A percentile compares a stretch with the other conserved stretches of the same genome.
These are phyloP conservation scores for Selene dorsalis DNA, from an alignment of 2,797 vertebrate species.

Conservation along the genomic window DNA sequence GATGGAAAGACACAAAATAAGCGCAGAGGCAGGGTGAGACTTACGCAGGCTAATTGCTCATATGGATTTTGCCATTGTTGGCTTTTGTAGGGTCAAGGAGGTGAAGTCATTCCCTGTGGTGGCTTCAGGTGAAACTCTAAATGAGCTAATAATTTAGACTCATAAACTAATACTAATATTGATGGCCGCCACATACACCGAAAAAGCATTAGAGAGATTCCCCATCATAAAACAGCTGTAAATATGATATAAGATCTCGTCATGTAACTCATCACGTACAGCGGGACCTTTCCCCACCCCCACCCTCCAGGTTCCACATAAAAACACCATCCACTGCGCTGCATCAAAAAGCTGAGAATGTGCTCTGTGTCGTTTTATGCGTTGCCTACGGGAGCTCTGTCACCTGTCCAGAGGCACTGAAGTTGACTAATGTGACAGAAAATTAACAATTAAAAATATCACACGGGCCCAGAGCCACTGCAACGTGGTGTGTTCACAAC, in stretches of 20 bases:
- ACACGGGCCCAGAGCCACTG: conserved; percentile 67
- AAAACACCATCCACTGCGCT: conserved; percentile 41
- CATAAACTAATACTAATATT: conserved; percentile 75
- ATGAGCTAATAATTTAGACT: conserved; percentile 76
- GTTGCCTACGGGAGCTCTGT: conserved; percentile 54
- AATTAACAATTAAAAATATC: conserved; percentile 85
- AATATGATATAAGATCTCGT: conserved; percentile 70
- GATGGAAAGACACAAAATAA: conserved; percentile 55
- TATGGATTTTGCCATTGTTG: conserved; percentile 79
- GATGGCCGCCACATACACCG: conserved; percentile 51
- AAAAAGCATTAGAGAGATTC: conserved; percentile 61
- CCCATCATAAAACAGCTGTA: conserved; percentile 64
- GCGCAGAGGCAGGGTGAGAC: conserved; percentile 38
- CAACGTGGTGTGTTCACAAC: conserved; percentile 78
- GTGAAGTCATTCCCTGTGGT: conserved; percentile 62
- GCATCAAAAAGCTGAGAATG: conserved; percentile 52
- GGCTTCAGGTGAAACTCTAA: conserved; percentile 71
- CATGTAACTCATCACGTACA: conserved; percentile 53
- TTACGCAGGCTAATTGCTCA: conserved; percentile 70
- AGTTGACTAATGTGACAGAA: conserved; percentile 84
- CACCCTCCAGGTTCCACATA: conserved; percentile 14
- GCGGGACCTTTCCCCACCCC: conserved; percentile 30
- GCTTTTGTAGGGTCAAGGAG: conserved; percentile 68
- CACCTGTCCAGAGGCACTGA: conserved; percentile 76
- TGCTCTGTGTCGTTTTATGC: conserved; percentile 49